Percentiles rank a stretch among this genome's conserved stretches.
phyloP scores from a whole-genome alignment of 2,797 vertebrate species.

The Scolopax bukidnonensis region DNA sequence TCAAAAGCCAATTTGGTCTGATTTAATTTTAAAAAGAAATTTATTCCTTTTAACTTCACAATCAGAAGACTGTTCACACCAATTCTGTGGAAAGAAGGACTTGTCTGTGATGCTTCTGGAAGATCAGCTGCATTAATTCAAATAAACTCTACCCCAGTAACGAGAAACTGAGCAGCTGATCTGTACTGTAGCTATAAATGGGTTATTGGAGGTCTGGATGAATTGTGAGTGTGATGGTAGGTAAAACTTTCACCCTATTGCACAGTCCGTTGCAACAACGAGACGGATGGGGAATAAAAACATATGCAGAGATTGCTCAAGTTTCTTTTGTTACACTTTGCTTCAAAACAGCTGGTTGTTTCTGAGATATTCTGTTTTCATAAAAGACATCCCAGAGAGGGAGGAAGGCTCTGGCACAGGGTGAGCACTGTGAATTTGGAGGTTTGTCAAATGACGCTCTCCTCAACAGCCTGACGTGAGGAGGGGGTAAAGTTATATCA shows the following conservation, averaged over 20 bases:
- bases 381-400: not conserved
- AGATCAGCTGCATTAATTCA: not conserved
- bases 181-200: not conserved
- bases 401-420: not conserved
- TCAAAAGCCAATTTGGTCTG: not conserved
- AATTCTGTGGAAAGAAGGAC: not conserved
- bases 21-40: not conserved
- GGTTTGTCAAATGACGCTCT: not conserved
- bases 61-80: not conserved
- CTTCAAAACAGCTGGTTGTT: not conserved
- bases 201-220: not conserved
- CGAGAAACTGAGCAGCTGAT: not conserved
- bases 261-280: not conserved
- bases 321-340: not conserved
- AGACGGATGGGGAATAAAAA: not conserved
- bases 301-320: not conserved
- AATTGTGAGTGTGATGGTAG: not conserved
- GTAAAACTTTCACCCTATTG: not conserved
- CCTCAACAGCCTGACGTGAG: not conserved
- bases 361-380: not conserved
- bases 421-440: not conserved
- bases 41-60: not conserved
- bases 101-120: not conserved
- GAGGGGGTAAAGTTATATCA: not conserved
- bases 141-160: not conserved